phyloP scores from a whole-genome alignment of 2,797 vertebrate genomes.

The Manis crassicaudata region DNA sequence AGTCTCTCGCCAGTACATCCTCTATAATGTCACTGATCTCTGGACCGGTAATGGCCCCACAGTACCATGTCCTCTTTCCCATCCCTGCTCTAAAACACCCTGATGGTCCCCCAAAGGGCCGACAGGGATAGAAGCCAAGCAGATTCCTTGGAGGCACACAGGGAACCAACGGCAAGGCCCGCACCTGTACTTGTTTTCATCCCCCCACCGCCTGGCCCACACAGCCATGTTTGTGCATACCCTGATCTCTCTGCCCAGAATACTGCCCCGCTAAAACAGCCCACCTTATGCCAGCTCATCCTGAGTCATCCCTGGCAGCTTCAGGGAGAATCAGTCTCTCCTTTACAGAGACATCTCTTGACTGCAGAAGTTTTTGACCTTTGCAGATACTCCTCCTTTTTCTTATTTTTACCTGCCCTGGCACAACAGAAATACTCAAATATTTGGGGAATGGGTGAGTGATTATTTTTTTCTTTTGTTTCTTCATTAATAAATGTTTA shows the following conservation, averaged over 20 bases:
- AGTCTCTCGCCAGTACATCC: background rate
- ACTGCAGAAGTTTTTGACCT: background rate
- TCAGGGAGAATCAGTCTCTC: background rate
- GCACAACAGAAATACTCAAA: background rate
- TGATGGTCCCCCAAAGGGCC: accelerated
- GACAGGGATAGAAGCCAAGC: accelerated
- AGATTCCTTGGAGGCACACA: background rate
- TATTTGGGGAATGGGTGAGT: background rate
- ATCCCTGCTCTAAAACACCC: background rate
- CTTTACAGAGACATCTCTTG: background rate
- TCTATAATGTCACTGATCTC: background rate
- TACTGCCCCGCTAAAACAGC: background rate
- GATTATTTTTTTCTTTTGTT: background rate
- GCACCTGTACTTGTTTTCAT: accelerated
- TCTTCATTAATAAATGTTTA: background rate
- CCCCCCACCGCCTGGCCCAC: accelerated
- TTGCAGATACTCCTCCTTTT: background rate
- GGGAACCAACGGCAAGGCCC: accelerated
- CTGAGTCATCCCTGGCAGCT: background rate
- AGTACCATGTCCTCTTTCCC: background rate
- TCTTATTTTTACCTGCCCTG: background rate
- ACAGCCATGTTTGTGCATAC: accelerated
- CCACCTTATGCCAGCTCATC: background rate
- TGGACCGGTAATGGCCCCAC: background rate
- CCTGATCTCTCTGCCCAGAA: background rate